Evolutionary conservation across 2,888 invertebrate species (phyloP).

Genomic region (Hoplodrina ambigua): DNA sequence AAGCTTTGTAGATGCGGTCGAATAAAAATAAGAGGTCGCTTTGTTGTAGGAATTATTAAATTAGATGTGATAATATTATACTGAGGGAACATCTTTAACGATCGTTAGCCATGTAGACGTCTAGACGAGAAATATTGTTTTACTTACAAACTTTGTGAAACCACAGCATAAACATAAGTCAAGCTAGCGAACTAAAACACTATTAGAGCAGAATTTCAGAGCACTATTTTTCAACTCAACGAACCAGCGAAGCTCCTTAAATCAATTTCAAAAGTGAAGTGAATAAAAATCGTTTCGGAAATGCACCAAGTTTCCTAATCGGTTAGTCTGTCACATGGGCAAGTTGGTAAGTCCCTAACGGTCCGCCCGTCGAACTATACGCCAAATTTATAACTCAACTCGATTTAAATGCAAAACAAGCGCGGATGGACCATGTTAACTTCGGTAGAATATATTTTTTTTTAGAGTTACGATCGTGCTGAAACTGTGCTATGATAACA

Average conservation of each 20-base stretch:
- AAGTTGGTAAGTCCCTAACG: conserved; percentile 63
- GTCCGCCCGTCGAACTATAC: conserved; percentile 57
- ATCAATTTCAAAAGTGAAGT: conserved; percentile 58
- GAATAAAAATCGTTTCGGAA: conserved; percentile 57
- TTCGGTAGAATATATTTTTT: conserved; percentile 31
- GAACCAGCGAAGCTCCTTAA: conserved; percentile 44
- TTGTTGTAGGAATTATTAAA: conserved; percentile 33
- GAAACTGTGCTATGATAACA: conserved; percentile 10
- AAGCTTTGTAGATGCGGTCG: conserved; percentile 21
- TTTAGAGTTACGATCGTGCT: conserved; percentile 4
- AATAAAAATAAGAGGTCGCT: conserved; percentile 27
- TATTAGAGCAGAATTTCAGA: background rate
- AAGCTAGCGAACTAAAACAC: conserved; percentile 15
- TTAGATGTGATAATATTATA: conserved; percentile 26
- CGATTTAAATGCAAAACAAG: conserved; percentile 70
- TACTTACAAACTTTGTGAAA: conserved; percentile 8
- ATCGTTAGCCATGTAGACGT: conserved; percentile 34
- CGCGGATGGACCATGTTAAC: conserved; percentile 33
- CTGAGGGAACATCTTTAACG: conserved; percentile 31
- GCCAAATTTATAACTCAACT: conserved; percentile 69
- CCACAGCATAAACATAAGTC: conserved; percentile 8
- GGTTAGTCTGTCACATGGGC: conserved; percentile 62
- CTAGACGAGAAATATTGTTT: conserved; percentile 28
- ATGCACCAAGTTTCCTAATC: conserved; percentile 66
- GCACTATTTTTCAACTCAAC: conserved; percentile 39